phyloP scores from a whole-genome alignment of 2,113 vertebrate species.

The Takifugu flavidus region DNA sequence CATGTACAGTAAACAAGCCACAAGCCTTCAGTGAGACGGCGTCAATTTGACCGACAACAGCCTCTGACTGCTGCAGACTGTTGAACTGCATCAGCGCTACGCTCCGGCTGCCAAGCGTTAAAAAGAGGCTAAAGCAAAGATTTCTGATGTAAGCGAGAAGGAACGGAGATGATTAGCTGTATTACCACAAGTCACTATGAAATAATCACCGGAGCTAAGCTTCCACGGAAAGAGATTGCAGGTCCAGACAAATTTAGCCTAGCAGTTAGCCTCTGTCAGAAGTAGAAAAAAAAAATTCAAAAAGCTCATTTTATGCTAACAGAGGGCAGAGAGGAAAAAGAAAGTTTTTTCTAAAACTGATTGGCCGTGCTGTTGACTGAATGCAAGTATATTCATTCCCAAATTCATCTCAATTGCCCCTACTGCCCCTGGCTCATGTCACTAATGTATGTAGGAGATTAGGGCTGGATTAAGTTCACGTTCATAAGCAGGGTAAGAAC shows the following conservation, averaged over 20 bases:
- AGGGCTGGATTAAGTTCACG: too few relatives aligned
- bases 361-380: too few relatives aligned
- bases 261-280: conserved; percentile 17
- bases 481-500: too few relatives aligned
- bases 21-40: conserved; percentile 42
- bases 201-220: neutral
- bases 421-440: too few relatives aligned
- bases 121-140: conserved; percentile 4
- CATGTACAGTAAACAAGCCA: conserved; percentile 31
- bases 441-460: too few relatives aligned
- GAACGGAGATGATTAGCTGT: neutral
- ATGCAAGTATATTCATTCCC: too few relatives aligned
- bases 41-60: conserved; percentile 32
- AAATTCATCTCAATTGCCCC: too few relatives aligned
- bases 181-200: conserved; percentile 8
- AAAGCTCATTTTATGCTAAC: too few relatives aligned
- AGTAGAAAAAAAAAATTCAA: neutral
- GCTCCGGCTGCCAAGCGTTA: conserved; percentile 3
- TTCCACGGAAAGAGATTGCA: neutral
- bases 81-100: conserved; percentile 28
- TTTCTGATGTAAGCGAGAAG: conserved; percentile 8
- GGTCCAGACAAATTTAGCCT: conserved; percentile 8
- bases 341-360: too few relatives aligned
- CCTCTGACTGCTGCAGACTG: conserved; percentile 16
- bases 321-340: too few relatives aligned